phyloP scores from a whole-genome alignment of 2,113 vertebrate species.

The Sigmodon hispidus region DNA sequence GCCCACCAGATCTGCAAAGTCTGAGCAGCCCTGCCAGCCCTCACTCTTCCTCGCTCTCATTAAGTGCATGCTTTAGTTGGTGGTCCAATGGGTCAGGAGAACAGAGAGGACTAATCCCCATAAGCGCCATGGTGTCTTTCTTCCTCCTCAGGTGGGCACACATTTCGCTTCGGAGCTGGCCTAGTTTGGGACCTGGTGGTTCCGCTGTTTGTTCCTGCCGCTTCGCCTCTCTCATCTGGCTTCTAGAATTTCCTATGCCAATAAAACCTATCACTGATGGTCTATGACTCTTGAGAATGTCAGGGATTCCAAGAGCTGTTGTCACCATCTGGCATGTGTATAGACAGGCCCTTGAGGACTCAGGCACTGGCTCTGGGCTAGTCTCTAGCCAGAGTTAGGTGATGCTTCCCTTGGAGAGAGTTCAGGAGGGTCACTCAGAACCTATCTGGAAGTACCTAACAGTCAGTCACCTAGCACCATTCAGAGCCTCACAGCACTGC shows the following conservation, averaged over 20 bases:
- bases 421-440: background rate
- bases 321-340: fast-evolving
- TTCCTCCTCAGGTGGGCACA: background rate
- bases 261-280: background rate
- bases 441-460: background rate
- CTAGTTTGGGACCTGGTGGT: background rate
- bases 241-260: background rate
- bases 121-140: background rate
- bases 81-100: background rate
- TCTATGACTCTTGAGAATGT: background rate
- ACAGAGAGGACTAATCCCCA: background rate
- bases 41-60: background rate
- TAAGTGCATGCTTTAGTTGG: background rate
- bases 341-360: background rate
- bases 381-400: background rate
- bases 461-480: too few species aligned
- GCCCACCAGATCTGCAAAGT: background rate
- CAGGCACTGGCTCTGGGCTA: background rate
- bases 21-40: background rate
- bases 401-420: background rate
- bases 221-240: background rate
- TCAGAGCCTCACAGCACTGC: background rate
- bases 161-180: background rate
- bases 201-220: background rate
- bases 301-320: background rate